Evolutionary conservation across 2,113 vertebrate species (phyloP).

Genomic region (Diadophis punctatus): DNA sequence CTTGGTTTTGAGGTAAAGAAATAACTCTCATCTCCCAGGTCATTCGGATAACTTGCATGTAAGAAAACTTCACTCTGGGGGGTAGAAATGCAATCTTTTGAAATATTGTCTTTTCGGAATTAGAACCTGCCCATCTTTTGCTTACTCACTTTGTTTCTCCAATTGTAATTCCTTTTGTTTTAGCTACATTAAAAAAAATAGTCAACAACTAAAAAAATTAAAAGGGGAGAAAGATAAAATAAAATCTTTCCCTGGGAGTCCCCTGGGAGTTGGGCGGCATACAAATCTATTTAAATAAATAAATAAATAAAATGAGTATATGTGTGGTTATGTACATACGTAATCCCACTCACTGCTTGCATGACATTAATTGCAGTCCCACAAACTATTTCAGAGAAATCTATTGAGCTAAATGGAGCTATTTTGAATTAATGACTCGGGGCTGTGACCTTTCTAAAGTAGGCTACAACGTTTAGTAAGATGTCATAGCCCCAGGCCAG

Average conservation of each 20-base stretch:
- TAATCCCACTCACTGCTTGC: not conserved
- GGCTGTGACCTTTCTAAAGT: not conserved
- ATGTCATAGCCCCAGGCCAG: not conserved
- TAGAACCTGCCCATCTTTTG: not conserved
- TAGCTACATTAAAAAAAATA: not conserved
- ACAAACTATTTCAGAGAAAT: not conserved
- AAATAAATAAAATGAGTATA: not conserved
- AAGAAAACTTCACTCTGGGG: not conserved
- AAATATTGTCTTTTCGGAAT: not conserved
- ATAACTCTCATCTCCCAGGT: not conserved
- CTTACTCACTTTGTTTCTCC: not conserved
- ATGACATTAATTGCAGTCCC: not conserved
- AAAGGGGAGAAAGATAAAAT: not conserved
- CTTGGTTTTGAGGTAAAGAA: not conserved
- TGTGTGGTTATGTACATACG: not conserved
- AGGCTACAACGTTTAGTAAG: not conserved
- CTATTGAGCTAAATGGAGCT: not conserved
- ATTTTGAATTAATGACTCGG: not conserved
- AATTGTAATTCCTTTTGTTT: not conserved
- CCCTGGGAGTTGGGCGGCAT: too few species aligned
- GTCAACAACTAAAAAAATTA: not conserved
- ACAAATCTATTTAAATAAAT: too few species aligned
- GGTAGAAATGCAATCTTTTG: not conserved
- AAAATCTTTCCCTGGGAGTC: too few species aligned
- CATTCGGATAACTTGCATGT: not conserved